Evolutionary conservation across 2,797 vertebrate species (phyloP).

Genomic region (Smutsia temminckii): DNA sequence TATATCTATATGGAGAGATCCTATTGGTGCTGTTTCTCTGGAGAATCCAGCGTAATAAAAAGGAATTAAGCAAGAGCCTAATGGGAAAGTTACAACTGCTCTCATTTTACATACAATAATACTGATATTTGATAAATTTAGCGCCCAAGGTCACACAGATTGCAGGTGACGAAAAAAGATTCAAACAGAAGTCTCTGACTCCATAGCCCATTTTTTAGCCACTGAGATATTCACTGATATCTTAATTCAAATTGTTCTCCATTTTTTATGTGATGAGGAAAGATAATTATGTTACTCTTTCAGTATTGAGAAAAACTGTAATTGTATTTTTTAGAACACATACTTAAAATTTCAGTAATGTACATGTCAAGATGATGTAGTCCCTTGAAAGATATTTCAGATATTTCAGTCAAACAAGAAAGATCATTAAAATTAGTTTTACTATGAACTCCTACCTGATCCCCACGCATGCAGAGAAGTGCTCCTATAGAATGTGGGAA

Average conservation of each 20-base stretch:
- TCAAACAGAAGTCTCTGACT: neutral
- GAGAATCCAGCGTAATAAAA: neutral
- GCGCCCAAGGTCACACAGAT: neutral
- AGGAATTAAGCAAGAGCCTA: neutral
- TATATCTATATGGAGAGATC: neutral
- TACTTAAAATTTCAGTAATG: neutral
- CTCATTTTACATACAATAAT: neutral
- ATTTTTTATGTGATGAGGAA: neutral
- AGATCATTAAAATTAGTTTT: conserved; percentile 43
- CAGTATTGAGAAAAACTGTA: neutral
- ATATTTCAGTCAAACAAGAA: conserved; percentile 5
- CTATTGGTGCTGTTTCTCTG: neutral
- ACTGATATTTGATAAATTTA: neutral
- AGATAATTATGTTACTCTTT: neutral
- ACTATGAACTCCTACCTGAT: conserved; percentile 28
- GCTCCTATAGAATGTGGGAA: neutral
- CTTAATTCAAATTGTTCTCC: neutral
- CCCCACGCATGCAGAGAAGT: neutral
- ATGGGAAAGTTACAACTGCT: neutral
- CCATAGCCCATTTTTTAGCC: neutral
- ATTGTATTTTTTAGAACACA: neutral
- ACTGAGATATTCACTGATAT: neutral
- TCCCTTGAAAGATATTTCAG: conserved; percentile 10
- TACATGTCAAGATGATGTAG: neutral
- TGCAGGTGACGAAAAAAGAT: neutral